phyloP scores from a whole-genome alignment of 2,797 vertebrate genomes.

The Acanthornis magna region DNA sequence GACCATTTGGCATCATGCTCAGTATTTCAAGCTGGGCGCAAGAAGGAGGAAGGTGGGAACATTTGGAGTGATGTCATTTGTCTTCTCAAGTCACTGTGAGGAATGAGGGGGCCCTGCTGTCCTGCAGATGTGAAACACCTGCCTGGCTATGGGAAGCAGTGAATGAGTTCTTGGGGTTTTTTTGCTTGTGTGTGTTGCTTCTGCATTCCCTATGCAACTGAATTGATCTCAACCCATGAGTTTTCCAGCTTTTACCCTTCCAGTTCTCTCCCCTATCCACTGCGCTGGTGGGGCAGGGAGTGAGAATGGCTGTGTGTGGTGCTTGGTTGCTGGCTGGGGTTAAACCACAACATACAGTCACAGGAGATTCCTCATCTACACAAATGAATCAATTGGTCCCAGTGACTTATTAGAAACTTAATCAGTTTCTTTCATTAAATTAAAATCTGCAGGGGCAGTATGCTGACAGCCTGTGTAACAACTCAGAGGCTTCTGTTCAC shows the following conservation, averaged over 20 bases:
- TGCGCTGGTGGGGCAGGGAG: fast-evolving
- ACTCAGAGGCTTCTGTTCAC: not conserved
- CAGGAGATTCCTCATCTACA: conserved; percentile 76
- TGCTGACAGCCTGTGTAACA: not conserved
- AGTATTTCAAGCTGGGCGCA: fast-evolving
- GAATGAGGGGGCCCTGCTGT: not conserved
- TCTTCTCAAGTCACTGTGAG: not conserved
- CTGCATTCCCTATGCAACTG: no score
- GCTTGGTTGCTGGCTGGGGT: not conserved
- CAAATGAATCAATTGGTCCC: conserved; percentile 81
- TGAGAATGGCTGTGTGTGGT: fast-evolving
- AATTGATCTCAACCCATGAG: no score
- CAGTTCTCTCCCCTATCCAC: not conserved
- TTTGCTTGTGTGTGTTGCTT: not conserved
- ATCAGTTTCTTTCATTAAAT: not conserved
- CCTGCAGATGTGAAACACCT: not conserved
- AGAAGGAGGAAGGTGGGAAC: no score
- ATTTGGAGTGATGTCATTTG: not conserved
- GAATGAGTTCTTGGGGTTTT: no score
- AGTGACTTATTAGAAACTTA: not conserved
- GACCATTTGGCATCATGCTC: not conserved
- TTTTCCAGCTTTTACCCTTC: not conserved
- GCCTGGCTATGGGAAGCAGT: not conserved
- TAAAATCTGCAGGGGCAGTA: not conserved
- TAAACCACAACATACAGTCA: conserved; percentile 67